A percentile compares a stretch with the other conserved stretches of the same genome.
phyloP scores from a whole-genome alignment of 2,113 vertebrate genomes.

The Zingel zingel region DNA sequence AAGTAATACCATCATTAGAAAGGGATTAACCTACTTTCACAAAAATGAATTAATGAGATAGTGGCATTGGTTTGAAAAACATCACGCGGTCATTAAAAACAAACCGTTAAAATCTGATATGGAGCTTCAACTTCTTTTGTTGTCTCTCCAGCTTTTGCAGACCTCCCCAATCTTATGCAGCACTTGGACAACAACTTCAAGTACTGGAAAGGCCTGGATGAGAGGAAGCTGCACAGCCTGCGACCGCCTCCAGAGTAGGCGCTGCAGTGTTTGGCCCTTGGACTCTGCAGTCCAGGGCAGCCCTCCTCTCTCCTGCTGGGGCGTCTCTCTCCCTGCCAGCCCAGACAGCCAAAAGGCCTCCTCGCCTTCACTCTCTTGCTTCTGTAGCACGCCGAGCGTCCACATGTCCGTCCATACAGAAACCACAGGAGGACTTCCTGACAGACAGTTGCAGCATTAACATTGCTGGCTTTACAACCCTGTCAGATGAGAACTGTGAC shows the following conservation, averaged over 20 bases:
- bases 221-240: conserved; percentile 90
- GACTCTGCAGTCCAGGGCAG: conserved; percentile 39
- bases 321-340: conserved; percentile 63
- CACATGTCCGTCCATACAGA: conserved; percentile 65
- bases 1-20: background rate
- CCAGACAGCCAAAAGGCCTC: conserved; percentile 63
- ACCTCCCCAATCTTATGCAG: conserved; percentile 97
- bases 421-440: conserved; percentile 66
- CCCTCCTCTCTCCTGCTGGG: conserved; percentile 59
- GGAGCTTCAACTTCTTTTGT: background rate
- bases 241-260: conserved; percentile 90
- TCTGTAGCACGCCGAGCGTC: conserved; percentile 70
- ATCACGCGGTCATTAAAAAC: background rate
- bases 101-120: background rate
- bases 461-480: conserved; percentile 43
- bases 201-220: conserved; percentile 97
- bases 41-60: background rate
- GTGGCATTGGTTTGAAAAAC: background rate
- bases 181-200: conserved; percentile 98
- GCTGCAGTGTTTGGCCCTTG: conserved; percentile 48
- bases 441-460: conserved; percentile 44
- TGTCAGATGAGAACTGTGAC: conserved; percentile 61
- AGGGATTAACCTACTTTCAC: background rate
- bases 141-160: conserved; percentile 89
- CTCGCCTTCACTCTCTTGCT: conserved; percentile 69